Percentiles rank a stretch among this genome's conserved stretches.
Conservation (phyloP, 2,888 invertebrate genomes). For the Ophion costatus region DNA sequence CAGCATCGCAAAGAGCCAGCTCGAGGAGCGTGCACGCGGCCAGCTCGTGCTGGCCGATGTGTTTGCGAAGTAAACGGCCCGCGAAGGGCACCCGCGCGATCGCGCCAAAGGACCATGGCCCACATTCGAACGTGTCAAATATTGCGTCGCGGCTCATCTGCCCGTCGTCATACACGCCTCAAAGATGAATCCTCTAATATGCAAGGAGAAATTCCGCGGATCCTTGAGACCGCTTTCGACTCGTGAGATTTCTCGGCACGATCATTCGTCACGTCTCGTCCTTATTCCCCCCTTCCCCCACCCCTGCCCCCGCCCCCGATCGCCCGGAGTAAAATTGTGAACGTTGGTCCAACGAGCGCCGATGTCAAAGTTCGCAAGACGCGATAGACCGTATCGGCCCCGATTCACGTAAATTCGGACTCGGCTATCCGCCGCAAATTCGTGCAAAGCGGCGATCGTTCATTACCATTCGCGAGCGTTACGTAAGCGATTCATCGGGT, state of each 20-base stretch:
- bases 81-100: conserved; percentile 8
- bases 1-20: neutral
- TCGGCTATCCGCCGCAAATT: neutral
- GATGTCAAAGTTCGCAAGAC: conserved; percentile 9
- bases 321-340: neutral
- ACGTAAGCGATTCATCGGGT: neutral
- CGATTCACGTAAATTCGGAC: conserved; percentile 2
- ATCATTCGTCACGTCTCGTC: conserved; percentile 1
- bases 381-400: conserved; percentile 25
- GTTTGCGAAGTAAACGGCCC: conserved; percentile 42
- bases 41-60: neutral
- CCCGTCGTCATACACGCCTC: neutral
- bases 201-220: neutral
- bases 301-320: neutral
- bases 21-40: neutral
- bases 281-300: neutral
- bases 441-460: neutral
- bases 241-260: neutral
- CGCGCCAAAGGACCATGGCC: conserved; percentile 62
- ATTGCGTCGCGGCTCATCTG: conserved; percentile 51
- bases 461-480: neutral
- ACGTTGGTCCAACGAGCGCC: conserved; percentile 19
- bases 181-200: neutral
- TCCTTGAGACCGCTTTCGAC: neutral
- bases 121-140: conserved; percentile 65